Evolutionary conservation across 1,140 invertebrate genomes (phyloP).

Genomic region (Dinothrombium tinctorium): DNA sequence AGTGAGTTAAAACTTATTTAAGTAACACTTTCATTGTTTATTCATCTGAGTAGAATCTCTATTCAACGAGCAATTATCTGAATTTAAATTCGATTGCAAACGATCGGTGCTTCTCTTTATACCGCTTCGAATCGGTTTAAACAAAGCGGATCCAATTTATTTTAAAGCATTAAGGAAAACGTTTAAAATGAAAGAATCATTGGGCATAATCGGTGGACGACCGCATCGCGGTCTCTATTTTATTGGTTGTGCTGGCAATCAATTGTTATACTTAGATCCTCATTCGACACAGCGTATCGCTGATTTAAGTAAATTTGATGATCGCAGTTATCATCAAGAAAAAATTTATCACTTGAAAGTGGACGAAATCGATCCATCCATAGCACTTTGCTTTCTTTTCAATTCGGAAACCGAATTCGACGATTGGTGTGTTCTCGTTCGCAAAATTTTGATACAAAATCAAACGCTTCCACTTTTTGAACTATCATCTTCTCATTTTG

Average conservation of each 20-base stretch:
- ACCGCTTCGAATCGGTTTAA: slow-evolving; percentile 75
- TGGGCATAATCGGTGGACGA: slow-evolving; percentile 89
- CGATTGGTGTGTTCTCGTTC: no score
- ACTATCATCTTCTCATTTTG: no score
- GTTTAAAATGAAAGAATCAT: slow-evolving; percentile 65
- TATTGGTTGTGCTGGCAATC: slow-evolving; percentile 71
- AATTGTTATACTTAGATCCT: slow-evolving; percentile 79
- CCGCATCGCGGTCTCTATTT: slow-evolving; percentile 96
- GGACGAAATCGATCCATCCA: slow-evolving; percentile 67
- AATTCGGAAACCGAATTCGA: slow-evolving; percentile 57
- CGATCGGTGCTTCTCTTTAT: slow-evolving; percentile 87
- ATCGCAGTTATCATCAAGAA: slow-evolving; percentile 58
- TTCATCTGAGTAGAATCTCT: no score
- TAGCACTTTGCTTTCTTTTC: slow-evolving; percentile 79
- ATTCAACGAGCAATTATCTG: no score
- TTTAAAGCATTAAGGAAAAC: slow-evolving; percentile 56
- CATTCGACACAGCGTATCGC: slow-evolving; percentile 69
- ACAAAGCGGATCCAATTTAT: slow-evolving; percentile 79
- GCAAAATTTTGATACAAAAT: no score
- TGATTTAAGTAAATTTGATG: slow-evolving; percentile 31
- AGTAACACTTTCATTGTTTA: no score
- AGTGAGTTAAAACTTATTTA: slow-evolving; percentile 47
- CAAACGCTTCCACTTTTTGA: no score
- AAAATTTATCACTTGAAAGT: slow-evolving; percentile 63
- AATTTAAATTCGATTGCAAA: neutral